Evolutionary conservation across 2,113 vertebrate species (phyloP), one percentile per base, ranked within the genome.

Genomic region (Oceanites oceanicus): DNA sequence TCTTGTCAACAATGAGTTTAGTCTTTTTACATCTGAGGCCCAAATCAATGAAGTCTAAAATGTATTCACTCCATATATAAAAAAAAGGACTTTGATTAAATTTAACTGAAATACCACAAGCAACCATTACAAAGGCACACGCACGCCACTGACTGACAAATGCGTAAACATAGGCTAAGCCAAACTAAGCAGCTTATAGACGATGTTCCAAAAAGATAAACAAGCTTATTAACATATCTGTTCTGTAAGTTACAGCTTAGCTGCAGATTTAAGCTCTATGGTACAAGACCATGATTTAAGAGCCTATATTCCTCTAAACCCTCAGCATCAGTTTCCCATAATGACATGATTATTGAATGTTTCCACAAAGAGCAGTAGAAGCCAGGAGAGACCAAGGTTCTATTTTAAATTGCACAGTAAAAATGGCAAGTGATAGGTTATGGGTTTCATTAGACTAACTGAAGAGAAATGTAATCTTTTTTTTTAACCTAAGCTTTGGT

Each of bases 301-400:
- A 71, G 56, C 27, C 68, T 70, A 21, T 56, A 88, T 84, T 93
- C 56, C 82, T 90, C 82, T 52, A 72, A 88, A 95, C 11, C 10
- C 36, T 68, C 56, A 88, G 68, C 75, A 80, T 59, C 88, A 83
- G 68, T 30, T 67, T 91, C 40, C 68, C 68, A 26, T 49, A 90
- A 79, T 14, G 55, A 74, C 55, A 88, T 6, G 22, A 71, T 59
- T 86, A 88, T 62, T 77, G 59, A 83, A 88, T 47, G 38, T 67
- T 92, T 96, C 92, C 90, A 94, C 88, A 78, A 92, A 92, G 61
- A 95, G 59, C 42, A 80, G 55, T 3, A 86, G 38, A 71, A 96
- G 52, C 40, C 56, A 83, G 76, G 13, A 74, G 38, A 86, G n/a
- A 88, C 12, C 1, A 16, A 21, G 38, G 15, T 72, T 75, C 86